A percentile compares a stretch with the other conserved stretches of the same genome.
These are phyloP conservation scores for Cerceris rybyensis DNA, from an alignment of 2,888 invertebrate genomes.

Conservation along the genomic window DNA sequence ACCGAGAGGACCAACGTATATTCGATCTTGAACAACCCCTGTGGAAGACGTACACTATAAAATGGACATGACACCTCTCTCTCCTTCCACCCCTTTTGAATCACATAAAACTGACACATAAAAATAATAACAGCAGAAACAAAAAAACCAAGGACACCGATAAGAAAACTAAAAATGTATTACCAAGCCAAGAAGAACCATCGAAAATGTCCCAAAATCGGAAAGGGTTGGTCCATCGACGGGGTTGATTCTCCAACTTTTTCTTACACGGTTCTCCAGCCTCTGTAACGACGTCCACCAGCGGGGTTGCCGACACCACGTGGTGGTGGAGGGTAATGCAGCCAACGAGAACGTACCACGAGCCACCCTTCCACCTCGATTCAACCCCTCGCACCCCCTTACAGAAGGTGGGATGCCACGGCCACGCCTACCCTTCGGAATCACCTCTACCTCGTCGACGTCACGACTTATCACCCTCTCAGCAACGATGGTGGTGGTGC, in stretches of 20 bases:
- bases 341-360: constrained; percentile 75
- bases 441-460: constrained; percentile 78
- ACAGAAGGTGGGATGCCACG: constrained; percentile 65
- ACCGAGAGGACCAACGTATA: neutral
- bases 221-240: constrained; percentile 34
- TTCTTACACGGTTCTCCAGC: constrained; percentile 66
- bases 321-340: constrained; percentile 68
- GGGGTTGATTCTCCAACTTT: constrained; percentile 52
- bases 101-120: constrained; percentile 18
- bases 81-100: constrained; percentile 15
- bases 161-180: constrained; percentile 8
- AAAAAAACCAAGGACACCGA: constrained; percentile 9
- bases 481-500: constrained; percentile 51
- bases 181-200: constrained; percentile 9
- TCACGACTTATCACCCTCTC: constrained; percentile 82
- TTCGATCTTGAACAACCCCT: constrained; percentile 21
- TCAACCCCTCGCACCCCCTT: constrained; percentile 53
- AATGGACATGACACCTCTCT: neutral
- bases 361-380: constrained; percentile 66
- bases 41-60: constrained; percentile 5
- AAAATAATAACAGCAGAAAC: constrained; percentile 36
- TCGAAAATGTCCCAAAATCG: constrained; percentile 29
- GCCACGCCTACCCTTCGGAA: constrained; percentile 77
- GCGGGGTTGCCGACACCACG: constrained; percentile 60
- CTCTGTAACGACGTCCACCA: constrained; percentile 57